Evolutionary conservation across 1,140 invertebrate species (phyloP).

Genomic region (Scaptomyza montana): DNA sequence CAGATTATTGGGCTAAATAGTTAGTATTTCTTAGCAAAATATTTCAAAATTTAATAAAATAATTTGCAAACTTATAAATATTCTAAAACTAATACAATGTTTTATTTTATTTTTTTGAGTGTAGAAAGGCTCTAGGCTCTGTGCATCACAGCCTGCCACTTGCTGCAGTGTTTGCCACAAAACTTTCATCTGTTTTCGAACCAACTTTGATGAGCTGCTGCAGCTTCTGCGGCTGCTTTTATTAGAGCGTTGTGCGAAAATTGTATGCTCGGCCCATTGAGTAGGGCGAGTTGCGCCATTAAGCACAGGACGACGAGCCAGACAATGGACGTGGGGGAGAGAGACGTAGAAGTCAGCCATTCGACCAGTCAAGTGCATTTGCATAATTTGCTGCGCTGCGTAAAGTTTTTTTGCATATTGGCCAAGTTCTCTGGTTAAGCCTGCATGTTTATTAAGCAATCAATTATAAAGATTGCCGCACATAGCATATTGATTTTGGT

Average conservation of each 20-base stretch:
- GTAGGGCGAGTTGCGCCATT: constrained; percentile 68
- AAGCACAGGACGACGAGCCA: constrained; percentile 34
- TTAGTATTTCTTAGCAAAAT: too few species aligned
- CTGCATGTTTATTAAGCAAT: constrained; percentile 74
- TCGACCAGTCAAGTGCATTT: constrained; percentile 64
- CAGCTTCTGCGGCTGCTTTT: constrained; percentile 9
- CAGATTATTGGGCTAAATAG: too few species aligned
- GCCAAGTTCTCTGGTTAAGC: constrained; percentile 60
- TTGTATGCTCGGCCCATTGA: constrained; percentile 73
- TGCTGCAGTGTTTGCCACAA: constrained; percentile 69
- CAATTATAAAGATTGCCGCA: constrained; percentile 56
- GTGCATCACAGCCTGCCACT: constrained; percentile 23
- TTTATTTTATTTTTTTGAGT: neutral
- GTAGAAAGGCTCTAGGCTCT: neutral
- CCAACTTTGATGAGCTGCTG: constrained; percentile 73
- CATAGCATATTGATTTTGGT: constrained; percentile 54
- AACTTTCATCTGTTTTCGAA: constrained; percentile 78
- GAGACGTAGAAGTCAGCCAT: constrained; percentile 7
- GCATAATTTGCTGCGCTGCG: constrained; percentile 67
- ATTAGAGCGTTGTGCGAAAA: constrained; percentile 37
- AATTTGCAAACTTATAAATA: too few species aligned
- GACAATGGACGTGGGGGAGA: constrained; percentile 1
- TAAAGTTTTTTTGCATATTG: constrained; percentile 66
- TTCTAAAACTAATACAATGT: neutral
- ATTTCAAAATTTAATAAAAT: too few species aligned